Evolutionary conservation across 2,888 invertebrate species (phyloP).

Genomic region (Leptopterna dolabrata): DNA sequence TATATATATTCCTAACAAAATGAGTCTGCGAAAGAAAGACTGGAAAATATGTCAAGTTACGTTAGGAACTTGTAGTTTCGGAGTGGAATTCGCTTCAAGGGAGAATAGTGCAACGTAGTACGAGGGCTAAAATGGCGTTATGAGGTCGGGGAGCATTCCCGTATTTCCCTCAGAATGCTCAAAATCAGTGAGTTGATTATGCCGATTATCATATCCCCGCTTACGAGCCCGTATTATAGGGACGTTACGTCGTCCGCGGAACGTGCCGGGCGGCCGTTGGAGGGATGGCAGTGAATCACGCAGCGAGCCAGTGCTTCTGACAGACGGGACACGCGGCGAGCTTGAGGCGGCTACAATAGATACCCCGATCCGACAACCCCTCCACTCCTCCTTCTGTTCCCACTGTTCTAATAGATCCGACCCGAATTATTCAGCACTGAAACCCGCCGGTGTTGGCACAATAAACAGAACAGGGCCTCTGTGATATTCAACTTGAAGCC

Average conservation of each 20-base stretch:
- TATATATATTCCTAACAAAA: too few species aligned
- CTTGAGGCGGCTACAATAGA: conserved; percentile 7
- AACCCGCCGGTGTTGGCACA: not conserved
- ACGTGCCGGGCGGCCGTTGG: not conserved
- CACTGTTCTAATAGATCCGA: not conserved
- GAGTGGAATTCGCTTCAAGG: not conserved
- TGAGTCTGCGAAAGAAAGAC: too few species aligned
- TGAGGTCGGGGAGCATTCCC: not conserved
- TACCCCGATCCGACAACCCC: not conserved
- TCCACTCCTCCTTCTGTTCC: not conserved
- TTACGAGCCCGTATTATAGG: not conserved
- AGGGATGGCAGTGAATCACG: not conserved
- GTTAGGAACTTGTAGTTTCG: too few species aligned
- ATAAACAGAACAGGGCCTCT: not conserved
- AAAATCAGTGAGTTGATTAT: not conserved
- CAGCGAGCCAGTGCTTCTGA: not conserved
- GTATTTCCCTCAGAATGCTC: not conserved
- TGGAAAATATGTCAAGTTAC: too few species aligned
- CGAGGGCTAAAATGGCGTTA: too few species aligned
- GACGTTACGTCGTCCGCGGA: not conserved
- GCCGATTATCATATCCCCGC: not conserved
- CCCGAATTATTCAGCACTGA: not conserved
- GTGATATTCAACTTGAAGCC: not conserved
- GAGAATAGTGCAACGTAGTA: too few species aligned
- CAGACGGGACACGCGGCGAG: not conserved